A percentile compares a stretch with the other conserved stretches of the same genome.
Conservation (phyloP, 2,888 invertebrate genomes). For the Arrhopalites spinosus region DNA sequence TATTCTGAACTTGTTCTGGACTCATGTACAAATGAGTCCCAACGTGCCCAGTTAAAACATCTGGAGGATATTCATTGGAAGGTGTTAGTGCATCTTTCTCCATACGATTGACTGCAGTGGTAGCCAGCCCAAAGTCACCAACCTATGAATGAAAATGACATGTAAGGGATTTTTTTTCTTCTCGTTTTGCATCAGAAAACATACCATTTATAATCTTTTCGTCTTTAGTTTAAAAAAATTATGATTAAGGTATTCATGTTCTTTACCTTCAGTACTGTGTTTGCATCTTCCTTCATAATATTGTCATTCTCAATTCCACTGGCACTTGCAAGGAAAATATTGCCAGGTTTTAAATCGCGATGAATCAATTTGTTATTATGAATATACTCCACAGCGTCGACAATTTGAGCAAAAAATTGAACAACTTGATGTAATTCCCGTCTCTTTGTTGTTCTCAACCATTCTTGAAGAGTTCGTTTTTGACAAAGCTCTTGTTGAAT, state of each 20-base stretch:
- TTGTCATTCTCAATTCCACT: slow-evolving; percentile 31
- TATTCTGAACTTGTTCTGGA: slow-evolving; percentile 81
- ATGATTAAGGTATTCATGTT: too few species aligned
- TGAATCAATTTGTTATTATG: slow-evolving; percentile 92
- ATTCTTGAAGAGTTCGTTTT: slow-evolving; percentile 86
- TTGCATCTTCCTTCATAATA: background rate
- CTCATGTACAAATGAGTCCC: slow-evolving; percentile 98
- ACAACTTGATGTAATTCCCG: slow-evolving; percentile 65
- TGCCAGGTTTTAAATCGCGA: slow-evolving; percentile 84
- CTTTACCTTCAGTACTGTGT: slow-evolving; percentile 12
- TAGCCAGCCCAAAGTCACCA: slow-evolving; percentile 98
- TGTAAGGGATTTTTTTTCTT: too few species aligned
- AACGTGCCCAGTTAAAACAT: slow-evolving; percentile 64
- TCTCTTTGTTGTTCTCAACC: slow-evolving; percentile 68
- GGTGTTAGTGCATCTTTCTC: slow-evolving; percentile 27
- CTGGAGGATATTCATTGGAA: slow-evolving; percentile 56
- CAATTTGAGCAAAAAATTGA: slow-evolving; percentile 84
- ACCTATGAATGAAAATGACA: slow-evolving; percentile 68
- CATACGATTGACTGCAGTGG: slow-evolving; percentile 69
- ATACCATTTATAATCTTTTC: too few species aligned
- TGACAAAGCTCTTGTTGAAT: slow-evolving; percentile 98
- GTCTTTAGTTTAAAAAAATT: too few species aligned
- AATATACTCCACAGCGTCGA: slow-evolving; percentile 93
- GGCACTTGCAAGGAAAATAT: slow-evolving; percentile 52
- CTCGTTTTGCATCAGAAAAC: too few species aligned